Conservation (phyloP, 2,888 invertebrate genomes). For the Caenorhabditis panamensis region DNA sequence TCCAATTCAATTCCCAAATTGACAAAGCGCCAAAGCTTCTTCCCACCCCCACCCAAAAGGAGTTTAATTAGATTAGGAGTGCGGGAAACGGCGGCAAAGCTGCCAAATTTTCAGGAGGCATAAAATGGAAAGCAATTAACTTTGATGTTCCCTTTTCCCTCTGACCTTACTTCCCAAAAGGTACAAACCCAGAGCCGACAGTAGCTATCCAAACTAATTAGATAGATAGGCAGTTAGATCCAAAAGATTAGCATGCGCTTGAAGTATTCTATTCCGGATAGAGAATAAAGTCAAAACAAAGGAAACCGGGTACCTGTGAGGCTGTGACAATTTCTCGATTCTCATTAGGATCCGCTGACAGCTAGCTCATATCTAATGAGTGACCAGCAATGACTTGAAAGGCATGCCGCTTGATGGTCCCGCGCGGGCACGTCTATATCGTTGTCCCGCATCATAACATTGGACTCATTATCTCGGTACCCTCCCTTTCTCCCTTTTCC, state of each 20-base stretch:
- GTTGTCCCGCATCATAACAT: conserved; percentile 61
- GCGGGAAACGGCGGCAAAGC: conserved; percentile 14
- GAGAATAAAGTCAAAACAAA: conserved; percentile 9
- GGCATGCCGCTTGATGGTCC: conserved; percentile 47
- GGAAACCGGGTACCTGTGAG: conserved; percentile 36
- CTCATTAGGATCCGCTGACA: conserved; percentile 54
- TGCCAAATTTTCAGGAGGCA: conserved; percentile 35
- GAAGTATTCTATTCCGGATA: conserved; percentile 1
- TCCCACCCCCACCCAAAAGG: conserved; percentile 24
- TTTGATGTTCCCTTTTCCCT: conserved; percentile 40
- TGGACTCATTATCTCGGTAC: conserved; percentile 54
- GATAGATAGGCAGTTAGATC: conserved; percentile 8
- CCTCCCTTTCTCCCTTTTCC: conserved; percentile 4
- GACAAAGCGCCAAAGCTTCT: conserved; percentile 10
- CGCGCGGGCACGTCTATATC: conserved; percentile 41
- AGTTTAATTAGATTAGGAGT: conserved; percentile 52
- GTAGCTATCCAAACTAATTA: too few species aligned
- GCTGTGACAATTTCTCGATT: conserved; percentile 21
- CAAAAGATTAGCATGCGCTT: conserved; percentile 34
- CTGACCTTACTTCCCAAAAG: background rate
- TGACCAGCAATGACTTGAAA: conserved; percentile 37
- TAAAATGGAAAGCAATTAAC: conserved; percentile 53
- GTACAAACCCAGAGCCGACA: background rate
- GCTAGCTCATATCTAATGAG: conserved; percentile 60
- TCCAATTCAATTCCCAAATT: conserved; percentile 5